Base-by-base conservation (phyloP, 2,113 vertebrate genomes). In the Syngnathus scovelli region DNA sequence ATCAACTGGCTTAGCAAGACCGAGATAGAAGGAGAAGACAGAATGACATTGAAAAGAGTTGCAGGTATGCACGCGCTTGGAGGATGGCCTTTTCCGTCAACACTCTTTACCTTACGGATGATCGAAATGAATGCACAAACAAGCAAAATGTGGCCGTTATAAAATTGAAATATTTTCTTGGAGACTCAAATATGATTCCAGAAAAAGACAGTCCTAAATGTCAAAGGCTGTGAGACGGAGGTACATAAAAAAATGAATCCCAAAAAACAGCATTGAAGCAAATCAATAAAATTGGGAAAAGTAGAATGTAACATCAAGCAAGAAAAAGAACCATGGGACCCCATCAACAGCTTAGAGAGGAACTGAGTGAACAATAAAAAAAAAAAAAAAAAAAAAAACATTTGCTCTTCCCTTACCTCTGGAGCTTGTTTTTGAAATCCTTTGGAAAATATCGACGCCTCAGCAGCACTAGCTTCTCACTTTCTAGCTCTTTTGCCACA, bases 321-420 rank as follows among this genome's bases (percentile, higher is more conserved):
- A 27, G 18, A 56, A 7, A 11, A 69, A 21, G 10, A 16, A 65
- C 10, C 48, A 16, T 21, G 23, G 58, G 44, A 6, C 11, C 8
- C 23, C 36, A 44, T 33, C 12, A n/a, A 60, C 7, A 64, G 15
- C 18, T 2, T n/a, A 48, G 8, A 68, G 46, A 27, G 1, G 4
- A 39, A 36, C 6, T 10, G 8, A 55, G 69, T 9, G 54, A 71
- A 49, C 16, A 68, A 77, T 23, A 41, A 6, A 73, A 33, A 66
- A 23, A 12, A 46, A 38, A 27, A 12, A 46, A 38, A 27, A 52
- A 19, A 16, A 61, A 59, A 15, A 1, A 12, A 61, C 13, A 64
- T 75, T 61, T 49, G 46, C 52, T n/a, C 36, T 71, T 64, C 38
- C 27, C 86, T 85, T 85, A 87, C 87, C 86, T 84, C 72, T 71